These are phyloP conservation scores for Yponomeuta malinellus DNA, from an alignment of 2,888 invertebrate genomes.

Conservation along the genomic window DNA sequence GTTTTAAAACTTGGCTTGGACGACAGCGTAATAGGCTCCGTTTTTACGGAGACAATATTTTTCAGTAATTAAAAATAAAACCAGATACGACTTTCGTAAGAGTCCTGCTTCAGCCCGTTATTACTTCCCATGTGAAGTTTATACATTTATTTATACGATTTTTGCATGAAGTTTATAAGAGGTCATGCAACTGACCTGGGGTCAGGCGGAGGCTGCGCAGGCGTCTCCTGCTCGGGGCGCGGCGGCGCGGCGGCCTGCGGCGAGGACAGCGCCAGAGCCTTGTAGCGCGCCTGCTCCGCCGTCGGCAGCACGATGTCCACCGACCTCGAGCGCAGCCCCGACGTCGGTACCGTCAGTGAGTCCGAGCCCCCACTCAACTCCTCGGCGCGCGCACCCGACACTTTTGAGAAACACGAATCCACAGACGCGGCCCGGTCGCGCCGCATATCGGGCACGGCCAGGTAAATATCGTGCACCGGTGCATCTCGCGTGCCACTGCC, in stretches of 20 bases:
- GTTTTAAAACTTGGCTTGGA: constrained; percentile 19
- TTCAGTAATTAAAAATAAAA: too few relatives aligned
- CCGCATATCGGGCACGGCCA: constrained; percentile 88
- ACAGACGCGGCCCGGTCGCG: constrained; percentile 92
- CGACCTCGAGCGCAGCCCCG: constrained; percentile 85
- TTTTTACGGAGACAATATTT: background rate
- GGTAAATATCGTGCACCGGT: constrained; percentile 82
- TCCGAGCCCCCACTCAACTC: constrained; percentile 79
- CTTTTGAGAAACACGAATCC: constrained; percentile 89
- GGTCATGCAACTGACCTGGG: constrained; percentile 36
- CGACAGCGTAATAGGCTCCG: background rate
- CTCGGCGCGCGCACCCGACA: constrained; percentile 82
- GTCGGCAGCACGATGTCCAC: constrained; percentile 93
- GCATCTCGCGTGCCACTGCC: constrained; percentile 43
- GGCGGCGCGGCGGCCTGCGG: constrained; percentile 40
- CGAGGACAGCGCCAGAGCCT: constrained; percentile 84
- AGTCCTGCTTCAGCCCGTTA: too few relatives aligned
- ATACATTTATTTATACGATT: background rate
- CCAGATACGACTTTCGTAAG: too few relatives aligned
- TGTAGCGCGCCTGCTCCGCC: constrained; percentile 88
- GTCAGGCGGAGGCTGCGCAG: constrained; percentile 35
- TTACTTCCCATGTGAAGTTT: background rate
- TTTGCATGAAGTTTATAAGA: constrained; percentile 17
- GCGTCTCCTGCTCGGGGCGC: constrained; percentile 35
- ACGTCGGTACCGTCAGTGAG: constrained; percentile 82